A percentile compares a stretch with the other conserved stretches of the same genome.
phyloP scores from a whole-genome alignment of 2,797 vertebrate species.

The Pygocentrus nattereri region DNA sequence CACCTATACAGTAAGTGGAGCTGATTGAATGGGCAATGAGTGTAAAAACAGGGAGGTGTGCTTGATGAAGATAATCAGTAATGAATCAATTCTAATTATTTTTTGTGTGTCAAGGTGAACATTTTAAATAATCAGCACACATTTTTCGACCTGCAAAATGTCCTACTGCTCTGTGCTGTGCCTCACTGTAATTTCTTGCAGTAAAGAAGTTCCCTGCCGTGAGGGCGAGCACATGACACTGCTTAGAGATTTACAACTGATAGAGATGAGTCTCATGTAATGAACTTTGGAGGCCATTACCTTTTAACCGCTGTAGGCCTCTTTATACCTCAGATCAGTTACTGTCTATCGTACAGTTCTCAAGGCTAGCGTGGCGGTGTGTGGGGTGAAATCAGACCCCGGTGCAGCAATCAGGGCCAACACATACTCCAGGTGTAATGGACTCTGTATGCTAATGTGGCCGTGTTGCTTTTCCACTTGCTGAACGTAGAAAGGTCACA shows the following conservation, averaged over 20 bases:
- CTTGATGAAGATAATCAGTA: too few relatives aligned
- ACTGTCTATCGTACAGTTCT: constrained; percentile 34
- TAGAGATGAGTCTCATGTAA: constrained; percentile 18
- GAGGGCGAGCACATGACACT: background rate
- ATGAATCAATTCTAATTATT: too few relatives aligned
- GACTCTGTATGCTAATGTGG: constrained; percentile 46
- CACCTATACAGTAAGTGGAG: too few relatives aligned
- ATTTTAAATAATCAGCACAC: too few relatives aligned
- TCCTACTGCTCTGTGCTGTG: too few relatives aligned
- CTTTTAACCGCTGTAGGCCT: constrained; percentile 37
- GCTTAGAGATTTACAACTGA: background rate
- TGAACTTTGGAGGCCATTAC: constrained; percentile 26
- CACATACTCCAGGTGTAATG: constrained; percentile 37
- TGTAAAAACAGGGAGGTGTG: too few relatives aligned
- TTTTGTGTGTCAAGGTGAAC: too few relatives aligned
- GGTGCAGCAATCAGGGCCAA: constrained; percentile 36
- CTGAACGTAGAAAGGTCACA: constrained; percentile 21
- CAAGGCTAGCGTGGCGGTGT: constrained; percentile 18
- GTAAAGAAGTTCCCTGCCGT: background rate
- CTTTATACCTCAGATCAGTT: constrained; percentile 50
- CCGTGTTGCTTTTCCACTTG: constrained; percentile 22
- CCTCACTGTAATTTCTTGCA: background rate
- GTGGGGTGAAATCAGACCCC: constrained; percentile 43
- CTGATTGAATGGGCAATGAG: too few relatives aligned
- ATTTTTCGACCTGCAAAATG: too few relatives aligned